Evolutionary conservation across 2,797 vertebrate species (phyloP).

Genomic region (Oreonectes daqikongensis): DNA sequence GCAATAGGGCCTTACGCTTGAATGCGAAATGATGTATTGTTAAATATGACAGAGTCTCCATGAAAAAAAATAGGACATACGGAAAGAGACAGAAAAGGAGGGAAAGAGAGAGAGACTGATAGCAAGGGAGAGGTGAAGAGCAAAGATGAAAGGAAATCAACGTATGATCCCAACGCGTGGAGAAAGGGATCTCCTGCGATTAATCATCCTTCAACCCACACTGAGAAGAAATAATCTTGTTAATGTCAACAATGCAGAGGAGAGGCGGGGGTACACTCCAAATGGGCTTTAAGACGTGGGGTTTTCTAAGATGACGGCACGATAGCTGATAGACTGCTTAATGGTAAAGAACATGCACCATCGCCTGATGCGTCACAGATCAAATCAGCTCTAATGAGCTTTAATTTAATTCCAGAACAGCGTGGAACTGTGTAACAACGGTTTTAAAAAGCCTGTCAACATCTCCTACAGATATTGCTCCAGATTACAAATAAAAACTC

Average conservation of each 20-base stretch:
- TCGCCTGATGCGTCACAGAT: conserved; percentile 36
- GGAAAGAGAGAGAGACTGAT: conserved; percentile 21
- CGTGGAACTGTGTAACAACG: background rate
- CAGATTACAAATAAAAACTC: conserved; percentile 10
- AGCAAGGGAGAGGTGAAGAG: conserved; percentile 8
- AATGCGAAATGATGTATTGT: conserved; percentile 51
- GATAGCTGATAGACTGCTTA: conserved; percentile 10
- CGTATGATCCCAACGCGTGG: conserved; percentile 11
- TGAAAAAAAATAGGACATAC: conserved; percentile 17
- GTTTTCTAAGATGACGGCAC: conserved; percentile 30
- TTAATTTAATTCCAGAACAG: conserved; percentile 46
- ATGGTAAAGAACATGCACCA: conserved; percentile 26
- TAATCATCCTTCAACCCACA: conserved; percentile 19
- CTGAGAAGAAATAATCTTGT: conserved; percentile 24
- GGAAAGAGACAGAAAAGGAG: conserved; percentile 13
- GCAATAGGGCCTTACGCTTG: conserved; percentile 40
- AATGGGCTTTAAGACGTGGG: conserved; percentile 6
- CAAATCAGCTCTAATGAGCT: conserved; percentile 53
- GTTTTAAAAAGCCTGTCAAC: conserved; percentile 37
- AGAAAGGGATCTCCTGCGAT: conserved; percentile 31
- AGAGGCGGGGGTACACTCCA: background rate
- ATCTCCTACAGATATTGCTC: conserved; percentile 31
- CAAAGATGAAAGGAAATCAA: conserved; percentile 23
- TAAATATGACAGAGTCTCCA: conserved; percentile 31
- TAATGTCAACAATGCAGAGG: conserved; percentile 29